These are phyloP conservation scores for Matsumyia berberina DNA, from an alignment of 2,888 invertebrate genomes.

Conservation along the genomic window DNA sequence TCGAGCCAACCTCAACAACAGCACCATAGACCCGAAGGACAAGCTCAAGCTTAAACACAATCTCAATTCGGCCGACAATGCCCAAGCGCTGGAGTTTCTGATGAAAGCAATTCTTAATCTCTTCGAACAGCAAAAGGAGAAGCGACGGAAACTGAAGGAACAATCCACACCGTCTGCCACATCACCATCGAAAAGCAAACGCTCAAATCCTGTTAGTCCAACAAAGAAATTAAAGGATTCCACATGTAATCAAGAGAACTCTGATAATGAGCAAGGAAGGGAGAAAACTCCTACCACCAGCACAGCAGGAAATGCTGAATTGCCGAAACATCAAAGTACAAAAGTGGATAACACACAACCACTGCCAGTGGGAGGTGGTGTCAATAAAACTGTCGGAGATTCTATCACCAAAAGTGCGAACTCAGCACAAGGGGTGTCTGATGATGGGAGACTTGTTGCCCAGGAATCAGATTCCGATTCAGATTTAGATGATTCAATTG, in stretches of 20 bases:
- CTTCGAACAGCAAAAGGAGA: slow-evolving; percentile 78
- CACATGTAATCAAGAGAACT: slow-evolving; percentile 34
- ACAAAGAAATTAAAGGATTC: slow-evolving; percentile 63
- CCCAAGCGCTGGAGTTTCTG: slow-evolving; percentile 81
- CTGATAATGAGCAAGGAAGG: slow-evolving; percentile 36
- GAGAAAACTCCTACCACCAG: slow-evolving; percentile 76
- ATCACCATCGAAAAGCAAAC: slow-evolving; percentile 15
- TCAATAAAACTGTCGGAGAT: slow-evolving; percentile 40
- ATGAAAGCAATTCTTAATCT: slow-evolving; percentile 81
- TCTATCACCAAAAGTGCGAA: slow-evolving; percentile 51
- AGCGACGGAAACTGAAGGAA: slow-evolving; percentile 32
- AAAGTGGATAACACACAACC: slow-evolving; percentile 51
- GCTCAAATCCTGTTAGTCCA: slow-evolving; percentile 53
- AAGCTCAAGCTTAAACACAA: slow-evolving; percentile 81
- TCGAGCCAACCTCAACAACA: slow-evolving; percentile 36
- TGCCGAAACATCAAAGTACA: slow-evolving; percentile 67
- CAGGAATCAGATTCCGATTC: slow-evolving; percentile 46
- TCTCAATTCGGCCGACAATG: slow-evolving; percentile 80
- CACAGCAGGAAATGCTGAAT: slow-evolving; percentile 73
- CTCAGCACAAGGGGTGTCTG: slow-evolving; percentile 69
- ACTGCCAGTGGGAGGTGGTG: slow-evolving; percentile 38
- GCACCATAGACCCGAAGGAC: slow-evolving; percentile 73
- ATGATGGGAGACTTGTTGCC: slow-evolving; percentile 41
- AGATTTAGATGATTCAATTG: slow-evolving; percentile 29
- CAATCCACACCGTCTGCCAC: slow-evolving; percentile 6